Percentiles rank a stretch among this genome's conserved stretches.
phyloP scores from a whole-genome alignment of 2,888 invertebrate species.

The Unio delphinus region DNA sequence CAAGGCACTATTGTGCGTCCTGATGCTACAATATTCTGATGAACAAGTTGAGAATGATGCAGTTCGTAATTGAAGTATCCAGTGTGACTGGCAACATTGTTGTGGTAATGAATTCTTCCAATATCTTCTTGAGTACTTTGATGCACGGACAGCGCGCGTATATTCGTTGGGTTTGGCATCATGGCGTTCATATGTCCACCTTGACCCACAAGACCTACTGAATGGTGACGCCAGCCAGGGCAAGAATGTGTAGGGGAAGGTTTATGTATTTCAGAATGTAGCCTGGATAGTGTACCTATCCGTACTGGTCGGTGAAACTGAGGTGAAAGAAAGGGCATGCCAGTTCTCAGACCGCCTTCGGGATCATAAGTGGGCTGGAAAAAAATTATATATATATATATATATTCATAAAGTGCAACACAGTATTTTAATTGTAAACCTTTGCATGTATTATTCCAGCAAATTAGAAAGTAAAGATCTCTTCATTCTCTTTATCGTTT shows the following conservation, averaged over 20 bases:
- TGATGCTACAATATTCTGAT: conserved; percentile 56
- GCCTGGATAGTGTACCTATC: too few relatives aligned
- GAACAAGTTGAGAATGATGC: conserved; percentile 53
- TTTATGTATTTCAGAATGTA: conserved; percentile 19
- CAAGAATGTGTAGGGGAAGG: conserved; percentile 26
- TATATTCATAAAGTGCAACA: too few relatives aligned
- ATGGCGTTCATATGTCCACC: conserved; percentile 14
- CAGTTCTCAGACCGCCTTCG: too few relatives aligned
- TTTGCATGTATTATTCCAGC: too few relatives aligned
- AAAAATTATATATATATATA: too few relatives aligned
- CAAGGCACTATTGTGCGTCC: conserved; percentile 40
- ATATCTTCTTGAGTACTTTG: conserved; percentile 21
- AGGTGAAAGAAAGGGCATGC: too few relatives aligned
- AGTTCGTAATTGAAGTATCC: conserved; percentile 52
- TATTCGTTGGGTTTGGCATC: conserved; percentile 3
- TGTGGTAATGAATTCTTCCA: conserved; percentile 16
- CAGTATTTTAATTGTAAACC: too few relatives aligned
- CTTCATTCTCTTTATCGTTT: too few relatives aligned
- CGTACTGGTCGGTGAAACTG: too few relatives aligned
- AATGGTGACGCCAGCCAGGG: conserved; percentile 30
- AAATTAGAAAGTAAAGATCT: too few relatives aligned
- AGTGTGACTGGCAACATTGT: conserved; percentile 5
- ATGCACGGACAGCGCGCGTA: conserved; percentile 16
- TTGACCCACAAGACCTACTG: conserved; percentile 7
- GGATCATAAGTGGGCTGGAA: too few relatives aligned